phyloP scores from a whole-genome alignment of 2,797 vertebrate species.

The Tamandua tetradactyla region DNA sequence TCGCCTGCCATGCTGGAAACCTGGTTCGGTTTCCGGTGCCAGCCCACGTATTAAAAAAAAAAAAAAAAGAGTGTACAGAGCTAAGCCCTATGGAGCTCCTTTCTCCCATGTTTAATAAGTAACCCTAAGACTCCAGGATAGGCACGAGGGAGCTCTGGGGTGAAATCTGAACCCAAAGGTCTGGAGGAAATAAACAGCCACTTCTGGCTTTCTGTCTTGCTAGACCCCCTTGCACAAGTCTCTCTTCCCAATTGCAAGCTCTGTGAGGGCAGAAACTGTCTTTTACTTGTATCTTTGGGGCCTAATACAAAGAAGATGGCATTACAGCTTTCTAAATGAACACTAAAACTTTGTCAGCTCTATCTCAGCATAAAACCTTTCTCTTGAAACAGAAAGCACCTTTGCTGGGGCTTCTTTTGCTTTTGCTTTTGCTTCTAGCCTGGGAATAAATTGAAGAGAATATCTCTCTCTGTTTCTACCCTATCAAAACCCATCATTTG shows the following conservation, averaged over 20 bases:
- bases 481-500: background rate
- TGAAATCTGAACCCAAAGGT: background rate
- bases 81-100: background rate
- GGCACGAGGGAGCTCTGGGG: background rate
- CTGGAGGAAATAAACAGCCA: background rate
- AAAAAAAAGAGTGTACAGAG: background rate
- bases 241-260: background rate
- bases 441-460: background rate
- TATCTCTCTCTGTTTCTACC: background rate
- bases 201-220: background rate
- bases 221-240: background rate
- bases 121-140: background rate
- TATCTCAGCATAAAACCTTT: background rate
- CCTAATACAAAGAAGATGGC: slow-evolving; percentile 26
- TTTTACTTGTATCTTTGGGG: background rate
- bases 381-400: slow-evolving; percentile 15
- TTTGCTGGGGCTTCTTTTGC: background rate
- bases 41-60: too few relatives aligned
- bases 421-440: background rate
- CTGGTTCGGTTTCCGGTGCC: too few relatives aligned
- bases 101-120: background rate
- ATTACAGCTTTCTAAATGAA: background rate
- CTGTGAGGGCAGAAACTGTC: background rate
- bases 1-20: too few relatives aligned
- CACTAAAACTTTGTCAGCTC: background rate